These are phyloP conservation scores for Orbicella faveolata DNA, from an alignment of 64 coral and sea anemone species.

Conservation along the genomic window DNA sequence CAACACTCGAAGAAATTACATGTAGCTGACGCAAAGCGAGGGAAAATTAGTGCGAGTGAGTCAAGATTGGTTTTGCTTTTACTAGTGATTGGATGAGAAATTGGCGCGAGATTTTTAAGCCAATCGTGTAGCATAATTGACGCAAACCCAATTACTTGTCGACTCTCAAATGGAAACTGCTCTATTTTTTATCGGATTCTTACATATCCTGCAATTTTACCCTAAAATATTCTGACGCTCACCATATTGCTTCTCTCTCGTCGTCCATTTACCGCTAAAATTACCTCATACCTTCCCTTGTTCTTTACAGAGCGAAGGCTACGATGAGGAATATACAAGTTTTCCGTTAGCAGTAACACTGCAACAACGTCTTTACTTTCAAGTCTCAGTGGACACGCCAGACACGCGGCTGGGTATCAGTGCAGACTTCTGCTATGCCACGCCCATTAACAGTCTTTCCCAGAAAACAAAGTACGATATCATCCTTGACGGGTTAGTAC, in stretches of 20 bases:
- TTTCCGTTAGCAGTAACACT: constrained; percentile 73
- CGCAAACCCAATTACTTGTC: too few relatives aligned
- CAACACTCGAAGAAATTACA: too few relatives aligned
- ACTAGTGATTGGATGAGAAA: too few relatives aligned
- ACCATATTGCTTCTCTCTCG: not conserved
- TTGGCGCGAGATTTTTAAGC: too few relatives aligned
- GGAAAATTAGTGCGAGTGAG: too few relatives aligned
- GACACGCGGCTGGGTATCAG: constrained; percentile 73
- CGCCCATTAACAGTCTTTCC: constrained; percentile 57
- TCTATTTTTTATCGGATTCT: too few relatives aligned
- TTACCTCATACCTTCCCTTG: not conserved
- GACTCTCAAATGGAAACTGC: too few relatives aligned
- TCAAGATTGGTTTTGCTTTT: too few relatives aligned
- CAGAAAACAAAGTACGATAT: constrained; percentile 50
- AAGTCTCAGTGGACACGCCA: constrained; percentile 78
- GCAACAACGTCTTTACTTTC: constrained; percentile 66
- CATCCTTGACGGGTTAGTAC: constrained; percentile 70
- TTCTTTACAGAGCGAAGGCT: constrained; percentile 35
- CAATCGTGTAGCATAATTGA: too few relatives aligned
- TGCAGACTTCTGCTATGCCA: constrained; percentile 85
- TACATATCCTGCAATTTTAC: too few relatives aligned
- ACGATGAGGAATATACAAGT: constrained; percentile 46
- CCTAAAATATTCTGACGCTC: too few relatives aligned
- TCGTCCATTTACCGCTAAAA: not conserved
- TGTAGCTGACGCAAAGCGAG: too few relatives aligned